Percentiles rank a stretch among this genome's conserved stretches.
These are phyloP conservation scores for Condylura cristata DNA, from an alignment of 2,113 vertebrate species.

Conservation along the genomic window DNA sequence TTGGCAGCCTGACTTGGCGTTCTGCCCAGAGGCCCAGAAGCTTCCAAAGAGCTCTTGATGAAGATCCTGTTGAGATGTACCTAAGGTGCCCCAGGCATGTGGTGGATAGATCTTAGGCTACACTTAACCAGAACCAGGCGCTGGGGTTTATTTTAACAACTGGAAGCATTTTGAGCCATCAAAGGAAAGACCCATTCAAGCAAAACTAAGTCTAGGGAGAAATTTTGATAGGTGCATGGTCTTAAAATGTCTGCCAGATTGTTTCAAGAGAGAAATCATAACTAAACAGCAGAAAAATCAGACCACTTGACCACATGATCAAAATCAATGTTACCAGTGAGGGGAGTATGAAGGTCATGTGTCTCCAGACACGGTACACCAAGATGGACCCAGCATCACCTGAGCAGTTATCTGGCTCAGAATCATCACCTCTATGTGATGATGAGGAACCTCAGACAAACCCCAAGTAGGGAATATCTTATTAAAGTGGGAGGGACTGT, in stretches of 20 bases:
- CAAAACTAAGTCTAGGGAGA: not conserved
- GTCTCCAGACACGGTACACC: not conserved
- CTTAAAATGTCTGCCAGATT: not conserved
- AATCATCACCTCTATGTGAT: not conserved
- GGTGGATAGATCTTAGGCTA: not conserved
- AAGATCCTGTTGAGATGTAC: not conserved
- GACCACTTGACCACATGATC: not conserved
- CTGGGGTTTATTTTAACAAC: not conserved
- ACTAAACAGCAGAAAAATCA: not conserved
- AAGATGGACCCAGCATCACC: not conserved
- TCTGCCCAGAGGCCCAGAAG: not conserved
- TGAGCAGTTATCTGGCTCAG: not conserved
- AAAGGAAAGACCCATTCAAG: constrained; percentile 31
- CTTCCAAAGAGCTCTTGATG: not conserved
- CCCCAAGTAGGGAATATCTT: not conserved
- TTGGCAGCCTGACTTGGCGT: not conserved
- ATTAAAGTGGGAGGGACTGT: not conserved
- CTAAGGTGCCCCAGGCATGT: not conserved
- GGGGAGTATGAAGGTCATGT: not conserved
- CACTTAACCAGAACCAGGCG: not conserved
- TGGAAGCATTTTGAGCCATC: constrained; percentile 27
- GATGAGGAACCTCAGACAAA: not conserved
- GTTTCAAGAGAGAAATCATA: not conserved
- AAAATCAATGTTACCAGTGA: not conserved
- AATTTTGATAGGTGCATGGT: not conserved